Evolutionary conservation across 53 echinoderm and acorn worm species (phyloP).

Genomic region (Holothuria leucospilota): DNA sequence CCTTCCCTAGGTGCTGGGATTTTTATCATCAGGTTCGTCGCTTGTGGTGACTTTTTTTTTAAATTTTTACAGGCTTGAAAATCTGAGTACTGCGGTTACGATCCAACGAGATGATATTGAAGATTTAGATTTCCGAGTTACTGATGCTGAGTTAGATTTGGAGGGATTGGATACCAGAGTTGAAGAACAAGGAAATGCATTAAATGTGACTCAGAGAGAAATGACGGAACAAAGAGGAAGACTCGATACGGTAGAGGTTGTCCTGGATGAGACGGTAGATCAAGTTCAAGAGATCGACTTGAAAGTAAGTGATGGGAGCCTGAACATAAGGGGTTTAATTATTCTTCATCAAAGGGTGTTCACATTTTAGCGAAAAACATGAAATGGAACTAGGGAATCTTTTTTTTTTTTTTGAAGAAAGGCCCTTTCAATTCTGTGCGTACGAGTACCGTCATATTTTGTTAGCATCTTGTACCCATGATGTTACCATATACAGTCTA

Average conservation of each 20-base stretch:
- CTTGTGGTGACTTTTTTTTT: neutral
- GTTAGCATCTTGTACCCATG: too few relatives aligned
- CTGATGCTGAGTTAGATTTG: conserved; percentile 69
- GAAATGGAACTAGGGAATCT: too few relatives aligned
- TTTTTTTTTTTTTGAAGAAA: too few relatives aligned
- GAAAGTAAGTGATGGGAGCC: conserved; percentile 78
- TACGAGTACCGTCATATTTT: too few relatives aligned
- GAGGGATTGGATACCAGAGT: conserved; percentile 73
- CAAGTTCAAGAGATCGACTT: conserved; percentile 92
- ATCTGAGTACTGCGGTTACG: conserved; percentile 67
- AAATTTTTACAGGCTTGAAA: conserved; percentile 62
- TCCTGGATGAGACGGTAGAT: conserved; percentile 79
- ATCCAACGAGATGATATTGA: conserved; percentile 74
- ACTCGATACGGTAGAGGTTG: conserved; percentile 75
- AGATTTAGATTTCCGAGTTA: conserved; percentile 74
- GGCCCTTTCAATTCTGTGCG: too few relatives aligned
- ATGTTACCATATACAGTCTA: too few relatives aligned
- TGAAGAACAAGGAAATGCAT: conserved; percentile 68
- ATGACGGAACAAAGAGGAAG: conserved; percentile 78
- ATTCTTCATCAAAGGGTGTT: too few relatives aligned
- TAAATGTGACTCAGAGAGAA: conserved; percentile 74
- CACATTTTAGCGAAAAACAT: too few relatives aligned
- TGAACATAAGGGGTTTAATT: too few relatives aligned
- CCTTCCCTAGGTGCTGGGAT: too few relatives aligned
- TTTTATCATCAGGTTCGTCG: neutral